Base-by-base conservation (phyloP, 2,113 vertebrate genomes). In the Otolemur garnettii region DNA sequence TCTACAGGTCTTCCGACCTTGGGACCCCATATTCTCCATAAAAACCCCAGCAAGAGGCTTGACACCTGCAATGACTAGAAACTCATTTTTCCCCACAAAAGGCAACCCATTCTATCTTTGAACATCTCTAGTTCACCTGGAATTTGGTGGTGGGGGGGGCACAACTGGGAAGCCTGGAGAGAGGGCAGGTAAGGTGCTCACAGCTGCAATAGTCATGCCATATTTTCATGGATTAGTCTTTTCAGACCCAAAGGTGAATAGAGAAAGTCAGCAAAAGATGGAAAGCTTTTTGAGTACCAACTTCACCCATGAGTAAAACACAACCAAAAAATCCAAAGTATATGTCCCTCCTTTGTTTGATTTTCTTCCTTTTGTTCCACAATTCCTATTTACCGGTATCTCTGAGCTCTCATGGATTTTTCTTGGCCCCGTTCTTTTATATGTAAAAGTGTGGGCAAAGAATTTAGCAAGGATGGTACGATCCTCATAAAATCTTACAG, bases 391-490 rank as follows among this genome's bases (percentile, higher is more conserved):
- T 45, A 55, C 74, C 30, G n/a, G 28, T 69, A 50, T 87, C 64
- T 92, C 72, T 72, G 45, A 72, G 35, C 30, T 64, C 42, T 77
- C 80, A 18, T 64, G 66, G 45, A 53, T 68, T 85, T 81, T 72
- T 84, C n/a, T 35, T 77, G 62, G 28, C 13, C 42, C 60, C 53
- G 45, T 88, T 90, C 11, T 80, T 64, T 91, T 64, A 75, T 79
- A 87, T 71, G 33, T 59, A 94, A 96, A 74, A 95, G 55, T 5
- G 59, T 60, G 8, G 35, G 12, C 86, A 75, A 94, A 95, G 35
- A 85, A 75, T 64, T 90, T 74, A 90, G 71, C 53, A 90, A 77
- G 33, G 53, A 66, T 80, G 59, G 8, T 66, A 15, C 14, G 45
- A 84, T n/a, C 60, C 59, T 75, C 13, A 69, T 13, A 80, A 87